Evolutionary conservation across 2,797 vertebrate genomes (phyloP).

Genomic region (Dendrocincla fuliginosa): DNA sequence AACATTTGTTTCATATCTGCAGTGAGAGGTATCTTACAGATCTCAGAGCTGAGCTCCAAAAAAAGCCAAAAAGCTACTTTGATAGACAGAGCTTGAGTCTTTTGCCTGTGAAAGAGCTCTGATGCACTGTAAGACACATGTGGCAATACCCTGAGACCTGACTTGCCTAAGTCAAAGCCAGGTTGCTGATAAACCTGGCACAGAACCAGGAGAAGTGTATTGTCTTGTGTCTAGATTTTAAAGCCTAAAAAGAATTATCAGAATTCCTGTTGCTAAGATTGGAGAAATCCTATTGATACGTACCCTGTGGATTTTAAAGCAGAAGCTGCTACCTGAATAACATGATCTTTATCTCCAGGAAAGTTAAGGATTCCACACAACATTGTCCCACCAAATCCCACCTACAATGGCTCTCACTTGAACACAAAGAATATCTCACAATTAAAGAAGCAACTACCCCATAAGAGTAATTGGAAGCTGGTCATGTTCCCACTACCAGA

Average conservation of each 20-base stretch:
- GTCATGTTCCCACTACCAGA: background rate
- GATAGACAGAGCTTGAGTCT: background rate
- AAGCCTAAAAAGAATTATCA: background rate
- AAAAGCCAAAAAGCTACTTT: slow-evolving; percentile 10
- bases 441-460: background rate
- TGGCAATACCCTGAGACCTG: background rate
- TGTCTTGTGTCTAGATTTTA: background rate
- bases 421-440: background rate
- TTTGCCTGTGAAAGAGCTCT: background rate
- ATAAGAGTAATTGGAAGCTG: background rate
- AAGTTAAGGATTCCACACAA: background rate
- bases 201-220: background rate
- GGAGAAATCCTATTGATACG: background rate
- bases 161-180: slow-evolving; percentile 16
- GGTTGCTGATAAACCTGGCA: background rate
- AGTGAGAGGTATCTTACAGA: background rate
- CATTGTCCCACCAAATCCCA: background rate
- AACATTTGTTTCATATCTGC: background rate
- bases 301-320: background rate
- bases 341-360: background rate
- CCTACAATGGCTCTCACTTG: background rate
- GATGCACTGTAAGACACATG: background rate
- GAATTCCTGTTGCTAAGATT: background rate
- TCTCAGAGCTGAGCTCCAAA: background rate
- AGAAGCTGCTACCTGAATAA: background rate